Evolutionary conservation across 2,113 vertebrate genomes (phyloP).

Genomic region (Eulacestoma nigropectus): DNA sequence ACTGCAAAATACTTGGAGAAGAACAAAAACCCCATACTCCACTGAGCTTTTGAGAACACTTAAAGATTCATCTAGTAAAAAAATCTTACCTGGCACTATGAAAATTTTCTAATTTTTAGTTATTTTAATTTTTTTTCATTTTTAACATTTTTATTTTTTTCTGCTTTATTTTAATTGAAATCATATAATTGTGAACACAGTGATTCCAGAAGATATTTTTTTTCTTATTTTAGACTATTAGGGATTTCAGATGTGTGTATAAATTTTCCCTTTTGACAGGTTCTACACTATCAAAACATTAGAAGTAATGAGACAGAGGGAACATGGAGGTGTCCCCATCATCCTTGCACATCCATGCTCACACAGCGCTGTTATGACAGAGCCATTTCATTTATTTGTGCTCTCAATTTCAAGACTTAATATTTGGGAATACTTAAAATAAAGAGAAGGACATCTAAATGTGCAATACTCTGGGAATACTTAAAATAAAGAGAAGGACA

Average conservation of each 20-base stretch:
- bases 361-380: not conserved
- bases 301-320: not conserved
- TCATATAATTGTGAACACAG: not conserved
- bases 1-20: not conserved
- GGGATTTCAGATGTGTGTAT: not conserved
- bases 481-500: not conserved
- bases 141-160: not conserved
- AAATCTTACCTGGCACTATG: not conserved
- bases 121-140: not conserved
- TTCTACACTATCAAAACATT: not conserved
- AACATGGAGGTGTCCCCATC: not conserved
- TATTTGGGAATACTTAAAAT: not conserved
- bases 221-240: not conserved
- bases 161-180: not conserved
- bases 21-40: rapidly evolving
- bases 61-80: not conserved
- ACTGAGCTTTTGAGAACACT: not conserved
- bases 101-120: not conserved
- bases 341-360: not conserved
- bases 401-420: not conserved
- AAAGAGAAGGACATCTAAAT: not conserved
- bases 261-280: not conserved
- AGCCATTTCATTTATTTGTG: not conserved
- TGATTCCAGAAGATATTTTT: not conserved
- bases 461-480: not conserved